Evolutionary conservation across 2,797 vertebrate genomes (phyloP), one percentile per base, ranked within the genome.

Genomic region (Apogon hyalosoma): DNA sequence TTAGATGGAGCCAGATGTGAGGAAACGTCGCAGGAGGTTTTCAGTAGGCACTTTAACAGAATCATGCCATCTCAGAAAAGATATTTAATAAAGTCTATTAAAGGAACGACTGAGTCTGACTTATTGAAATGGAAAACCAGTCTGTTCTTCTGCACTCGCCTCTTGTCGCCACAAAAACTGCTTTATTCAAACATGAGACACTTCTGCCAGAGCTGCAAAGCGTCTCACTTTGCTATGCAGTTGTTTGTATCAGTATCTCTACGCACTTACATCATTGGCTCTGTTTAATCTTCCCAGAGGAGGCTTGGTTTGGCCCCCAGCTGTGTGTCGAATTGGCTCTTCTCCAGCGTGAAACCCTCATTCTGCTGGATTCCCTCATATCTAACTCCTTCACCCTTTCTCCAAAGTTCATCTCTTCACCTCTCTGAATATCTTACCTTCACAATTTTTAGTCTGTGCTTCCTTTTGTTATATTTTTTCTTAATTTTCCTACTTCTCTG

Each of bases 1-100:
- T 80, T 70, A 62, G 49, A 77, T 73, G 55, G 85, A 76, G 53
- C 73, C 75, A 71, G 56, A 54, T 68, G 64, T 77, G 75, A 73
- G 73, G 74, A 73, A 83, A 56, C 10, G 28, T 72, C 81, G 82
- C 75, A 54, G 65, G 70, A 79, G 61, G 66, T 75, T 85, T 83
- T 77, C 53, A 62, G 80, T 80, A 73, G 88, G 90, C 92, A 93
- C 93, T 94, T 93, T 93, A 93, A 91, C 82, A 81, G 80, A 91
- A 88, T 89, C 75, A 86, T 78, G 73, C 71, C 77, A 87, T 87
- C 82, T 82, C 11, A 7, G 87, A 85, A 86, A 86, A 83, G 64
- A 80, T 79, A 56, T 86, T 84, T 83, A 93, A 93, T 92, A 93
- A 93, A 92, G 83, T 88, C 58, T 89, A 86, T 88, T 87, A 80